These are phyloP conservation scores for Atherix ibis DNA, from an alignment of 2,888 invertebrate genomes.

Conservation along the genomic window DNA sequence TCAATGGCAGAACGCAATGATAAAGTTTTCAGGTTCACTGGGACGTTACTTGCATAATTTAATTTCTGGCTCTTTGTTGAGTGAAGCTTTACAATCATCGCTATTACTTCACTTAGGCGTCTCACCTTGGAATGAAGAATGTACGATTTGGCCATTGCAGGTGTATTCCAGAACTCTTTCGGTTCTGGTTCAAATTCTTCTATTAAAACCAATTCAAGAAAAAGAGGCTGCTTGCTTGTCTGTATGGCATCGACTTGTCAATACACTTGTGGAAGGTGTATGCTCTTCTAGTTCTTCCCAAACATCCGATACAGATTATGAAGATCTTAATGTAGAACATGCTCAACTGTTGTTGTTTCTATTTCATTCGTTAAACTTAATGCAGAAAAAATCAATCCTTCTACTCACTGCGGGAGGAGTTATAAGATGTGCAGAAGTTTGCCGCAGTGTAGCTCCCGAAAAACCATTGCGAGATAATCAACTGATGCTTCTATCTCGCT, in stretches of 20 bases:
- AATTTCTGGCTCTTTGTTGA: conserved; percentile 52
- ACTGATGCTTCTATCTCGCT: conserved; percentile 63
- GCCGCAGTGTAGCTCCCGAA: conserved; percentile 32
- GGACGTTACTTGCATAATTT: conserved; percentile 43
- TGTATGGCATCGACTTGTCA: conserved; percentile 82
- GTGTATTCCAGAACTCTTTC: conserved; percentile 62
- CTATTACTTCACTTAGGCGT: conserved; percentile 59
- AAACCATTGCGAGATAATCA: conserved; percentile 40
- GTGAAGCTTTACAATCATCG: conserved; percentile 51
- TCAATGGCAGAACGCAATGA: conserved; percentile 32
- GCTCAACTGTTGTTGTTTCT: conserved; percentile 83
- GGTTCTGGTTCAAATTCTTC: conserved; percentile 70
- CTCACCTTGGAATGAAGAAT: conserved; percentile 51
- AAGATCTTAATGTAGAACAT: conserved; percentile 90
- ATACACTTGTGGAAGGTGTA: conserved; percentile 76
- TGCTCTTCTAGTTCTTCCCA: conserved; percentile 17
- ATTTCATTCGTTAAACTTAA: conserved; percentile 85
- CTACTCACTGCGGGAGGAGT: conserved; percentile 65
- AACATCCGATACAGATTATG: conserved; percentile 23
- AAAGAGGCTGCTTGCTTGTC: conserved; percentile 80
- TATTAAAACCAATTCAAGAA: conserved; percentile 66
- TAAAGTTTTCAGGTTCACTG: conserved; percentile 29
- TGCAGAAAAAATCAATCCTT: conserved; percentile 91
- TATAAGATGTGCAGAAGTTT: conserved; percentile 48
- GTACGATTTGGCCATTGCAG: conserved; percentile 58